Base-by-base conservation (phyloP, 1,140 invertebrate genomes). In the Drosophila truncata region DNA sequence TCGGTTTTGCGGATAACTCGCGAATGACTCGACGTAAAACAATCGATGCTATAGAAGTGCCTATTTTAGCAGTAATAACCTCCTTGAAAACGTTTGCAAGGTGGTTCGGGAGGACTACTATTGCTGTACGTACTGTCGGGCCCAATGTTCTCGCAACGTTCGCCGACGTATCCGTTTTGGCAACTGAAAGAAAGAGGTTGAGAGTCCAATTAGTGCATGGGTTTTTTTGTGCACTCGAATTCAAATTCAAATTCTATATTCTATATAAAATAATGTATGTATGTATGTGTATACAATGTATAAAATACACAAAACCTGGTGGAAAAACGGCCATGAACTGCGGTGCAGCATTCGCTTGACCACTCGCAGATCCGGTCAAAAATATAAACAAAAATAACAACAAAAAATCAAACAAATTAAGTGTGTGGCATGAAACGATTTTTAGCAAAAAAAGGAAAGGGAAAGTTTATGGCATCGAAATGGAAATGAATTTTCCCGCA, bases 111-210 rank as follows among this genome's bases (percentile, higher is more conserved):
- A 73, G 67, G 67, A 74, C 83, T 80, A 83, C 80, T 87, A 73
- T 85, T 92, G 83, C 70, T 85, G 91, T 93, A 93, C 92, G 77
- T 93, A 93, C 92, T 92, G 73, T 86, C 82, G 79, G 93, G 81
- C 71, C 60, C 67, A 61, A 54, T 79, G 69, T 70, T 95, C 93
- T 97, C 96, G 94, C 97, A 98, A 83, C 96, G 95, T 93, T 95
- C 94, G 87, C 97, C 97, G 91, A 95, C 95, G 95, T 95, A 97
- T 81, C 96, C 96, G 92, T 96, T 96, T 79, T 96, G 95, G 93
- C 97, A 98, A 94, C 97, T 98, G 95, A 92, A 91, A 93, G 65
- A 50, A 59, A 72, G 31, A 31, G 23, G 20, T 33, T 47, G 58
- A 72, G 47, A 55, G 39, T 37, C 16, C 41, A 58, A 61, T 80